Evolutionary conservation across 2,113 vertebrate genomes (phyloP), one percentile per base, ranked within the genome.

Genomic region (Piaya cayana): DNA sequence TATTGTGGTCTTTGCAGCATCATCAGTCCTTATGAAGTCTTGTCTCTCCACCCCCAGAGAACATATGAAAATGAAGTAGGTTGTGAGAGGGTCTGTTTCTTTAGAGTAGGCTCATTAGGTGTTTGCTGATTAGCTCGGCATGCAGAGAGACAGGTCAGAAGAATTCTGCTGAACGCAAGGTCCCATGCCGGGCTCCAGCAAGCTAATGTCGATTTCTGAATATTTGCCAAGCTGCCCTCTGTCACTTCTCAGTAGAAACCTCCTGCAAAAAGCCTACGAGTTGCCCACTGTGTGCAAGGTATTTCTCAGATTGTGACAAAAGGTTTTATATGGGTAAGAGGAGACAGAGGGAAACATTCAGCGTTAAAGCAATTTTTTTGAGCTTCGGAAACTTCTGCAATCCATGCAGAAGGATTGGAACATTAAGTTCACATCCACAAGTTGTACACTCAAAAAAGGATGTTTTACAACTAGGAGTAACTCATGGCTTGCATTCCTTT

Each of bases 1-100:
- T 99, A 99, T 99, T 99, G 99, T 99, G 98, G 98, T 99, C 99
- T 99, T 99, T 99, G 99, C 99, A 99, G 99, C 99, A 99, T 99
- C 99, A 99, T 99, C 99, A 99, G 99, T 99, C 99, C 99, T 99
- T 98, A 98, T 99, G 99, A 99, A 99, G 98, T 98, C 98, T 98
- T 98, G 98, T 99, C 98, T 99, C 98, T 94, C 97, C 97, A 97
- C 98, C 98, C 98, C 98, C 97, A 97, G 98, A 99, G 98, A 98
- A 98, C 97, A 96, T 85, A 97, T 86, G 98, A 98, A 98, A 98
- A 98, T 97, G 97, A 98, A 98, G 98, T 95, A 98, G 98, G 98
- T 97, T 98, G 97, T 98, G 98, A 97, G 97, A 98, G 97, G 98
- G 98, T 98, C 98, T 99, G 98, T 98, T 99, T 98, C 97, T 98